These are phyloP conservation scores for Allobates femoralis DNA, from an alignment of 2,797 vertebrate genomes.

Conservation along the genomic window DNA sequence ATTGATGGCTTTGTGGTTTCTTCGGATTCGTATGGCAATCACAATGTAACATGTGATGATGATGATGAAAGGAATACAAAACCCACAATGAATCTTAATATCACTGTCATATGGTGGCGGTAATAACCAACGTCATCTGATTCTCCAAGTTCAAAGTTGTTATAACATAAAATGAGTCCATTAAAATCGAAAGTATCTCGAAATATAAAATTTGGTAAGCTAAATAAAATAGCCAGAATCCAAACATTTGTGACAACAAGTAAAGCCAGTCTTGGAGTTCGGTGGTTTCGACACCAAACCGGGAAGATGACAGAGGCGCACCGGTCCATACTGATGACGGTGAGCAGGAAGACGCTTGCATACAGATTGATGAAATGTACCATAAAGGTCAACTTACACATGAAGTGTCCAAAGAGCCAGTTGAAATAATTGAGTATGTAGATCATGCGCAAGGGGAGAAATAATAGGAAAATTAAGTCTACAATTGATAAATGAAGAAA, in stretches of 20 bases:
- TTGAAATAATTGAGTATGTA: slow-evolving; percentile 85
- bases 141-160: slow-evolving; percentile 4
- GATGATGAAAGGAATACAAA: slow-evolving; percentile 60
- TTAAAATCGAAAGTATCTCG: slow-evolving; percentile 52
- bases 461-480: slow-evolving; percentile 89
- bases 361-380: slow-evolving; percentile 87
- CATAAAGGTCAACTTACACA: slow-evolving; percentile 87
- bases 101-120: neutral
- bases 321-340: slow-evolving; percentile 87
- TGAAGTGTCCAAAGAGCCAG: slow-evolving; percentile 88
- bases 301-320: slow-evolving; percentile 84
- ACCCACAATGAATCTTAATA: slow-evolving; percentile 47
- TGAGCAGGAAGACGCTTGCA: slow-evolving; percentile 86
- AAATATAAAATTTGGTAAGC: slow-evolving; percentile 83
- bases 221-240: slow-evolving; percentile 81
- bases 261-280: slow-evolving; percentile 78
- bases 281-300: slow-evolving; percentile 86
- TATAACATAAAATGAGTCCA: neutral
- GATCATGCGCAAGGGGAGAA: slow-evolving; percentile 83
- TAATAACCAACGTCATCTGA: rapidly evolving
- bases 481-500: slow-evolving; percentile 89
- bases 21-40: slow-evolving; percentile 75
- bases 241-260: slow-evolving; percentile 79
- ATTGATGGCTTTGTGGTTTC: slow-evolving; percentile 76
- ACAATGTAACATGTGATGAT: slow-evolving; percentile 59